Base-by-base conservation (phyloP, 2,113 vertebrate genomes). In the Willisornis vidua region DNA sequence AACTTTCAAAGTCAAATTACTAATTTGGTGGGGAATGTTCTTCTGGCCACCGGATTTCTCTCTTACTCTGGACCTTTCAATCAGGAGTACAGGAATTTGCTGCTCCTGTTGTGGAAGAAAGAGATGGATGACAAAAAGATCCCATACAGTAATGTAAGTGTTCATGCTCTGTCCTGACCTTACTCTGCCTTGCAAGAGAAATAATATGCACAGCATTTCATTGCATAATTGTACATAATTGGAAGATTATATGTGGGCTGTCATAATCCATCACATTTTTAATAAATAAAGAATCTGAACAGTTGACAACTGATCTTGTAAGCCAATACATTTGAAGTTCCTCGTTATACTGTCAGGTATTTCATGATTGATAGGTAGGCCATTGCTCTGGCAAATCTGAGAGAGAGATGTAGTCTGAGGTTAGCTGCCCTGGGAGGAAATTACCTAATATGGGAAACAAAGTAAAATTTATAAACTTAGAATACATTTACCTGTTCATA, bases 11-110 rank as follows among this genome's bases (percentile, higher is more conserved):
- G 97, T 81, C 98, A 99, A 96, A 98, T 98, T 81, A 76, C 58
- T 41, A 80, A 98, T 81, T 94, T 98, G 91, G 98, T 98, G 8
- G 98, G 98, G 11, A 98, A 99, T 79, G 98, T 99, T 57, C 97
- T 99, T 55, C 94, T 99, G 89, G 97, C 98, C 37, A 98, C 98
- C 4, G 98, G 98, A 90, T 99, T 99, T 97, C 98, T 99, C 51
- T 99, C 98, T 41, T 99, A 99, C 3, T 97, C 98, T 61, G 98
- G 98, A 10, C 98, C 98, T 68, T 99, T 99, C 80, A 99, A 99
- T 97, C 98, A 99, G 94, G 98, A 99, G 84, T 99, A 98, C 86
- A 98, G 98, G 52, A 97, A 97, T 95, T 92, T 98, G 58, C 96
- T 99, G 52, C 96, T 98, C 45, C 94, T 97, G 2, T 83, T 97